These are phyloP conservation scores for Xestia c-nigrum DNA, from an alignment of 2,888 invertebrate species.

Conservation along the genomic window DNA sequence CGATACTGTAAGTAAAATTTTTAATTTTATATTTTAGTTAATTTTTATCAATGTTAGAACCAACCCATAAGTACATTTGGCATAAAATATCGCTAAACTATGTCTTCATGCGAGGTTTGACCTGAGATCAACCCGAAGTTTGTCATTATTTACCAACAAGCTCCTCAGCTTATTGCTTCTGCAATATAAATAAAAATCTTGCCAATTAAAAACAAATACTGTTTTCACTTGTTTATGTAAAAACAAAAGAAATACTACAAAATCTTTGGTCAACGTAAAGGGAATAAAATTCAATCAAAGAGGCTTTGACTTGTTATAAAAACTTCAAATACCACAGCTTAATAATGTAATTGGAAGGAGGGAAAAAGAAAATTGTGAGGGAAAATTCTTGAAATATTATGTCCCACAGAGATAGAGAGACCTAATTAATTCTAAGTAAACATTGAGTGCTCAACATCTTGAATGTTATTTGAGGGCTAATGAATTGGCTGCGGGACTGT, in stretches of 20 bases:
- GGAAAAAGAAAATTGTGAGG: conserved; percentile 42
- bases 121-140: too few species aligned
- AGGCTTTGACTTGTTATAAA: conserved; percentile 57
- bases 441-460: conserved; percentile 16
- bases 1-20: too few species aligned
- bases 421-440: conserved; percentile 51
- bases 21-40: too few species aligned
- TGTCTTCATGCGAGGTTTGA: too few species aligned
- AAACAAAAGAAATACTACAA: conserved; percentile 22
- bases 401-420: conserved; percentile 28
- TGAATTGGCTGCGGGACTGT: not conserved
- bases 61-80: too few species aligned
- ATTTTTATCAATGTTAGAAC: too few species aligned
- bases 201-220: not conserved
- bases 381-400: conserved; percentile 35
- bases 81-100: too few species aligned
- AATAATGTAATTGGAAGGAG: conserved; percentile 56
- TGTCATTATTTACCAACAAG: too few species aligned
- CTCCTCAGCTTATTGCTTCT: not conserved
- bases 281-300: conserved; percentile 51
- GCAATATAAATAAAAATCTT: not conserved
- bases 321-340: conserved; percentile 62
- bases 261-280: conserved; percentile 28
- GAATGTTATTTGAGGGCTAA: conserved; percentile 26
- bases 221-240: not conserved